Evolutionary conservation across 2,797 vertebrate species (phyloP), one percentile per base, ranked within the genome.

Genomic region (Varecia variegata): DNA sequence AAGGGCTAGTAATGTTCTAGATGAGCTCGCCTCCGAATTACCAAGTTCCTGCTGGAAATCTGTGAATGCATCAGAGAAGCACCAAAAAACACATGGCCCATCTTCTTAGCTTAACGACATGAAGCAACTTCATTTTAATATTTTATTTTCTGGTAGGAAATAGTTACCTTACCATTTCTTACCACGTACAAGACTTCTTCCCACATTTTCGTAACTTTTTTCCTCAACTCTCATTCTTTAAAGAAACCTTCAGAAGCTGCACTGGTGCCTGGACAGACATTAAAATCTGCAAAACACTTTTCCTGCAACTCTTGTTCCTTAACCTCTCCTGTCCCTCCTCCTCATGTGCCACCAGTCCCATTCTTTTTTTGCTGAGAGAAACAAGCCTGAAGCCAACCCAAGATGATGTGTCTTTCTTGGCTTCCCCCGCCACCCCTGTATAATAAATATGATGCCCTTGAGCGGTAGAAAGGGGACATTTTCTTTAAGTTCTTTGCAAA

Each of bases 21-120:
- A 56, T 2, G 5, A 10, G 35, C 80, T 60, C 14, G 52, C 52
- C 77, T 80, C 85, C 5, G 0, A 65, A 7, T 81, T 32, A 25
- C 88, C 14, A 5, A 83, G 94, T 94, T 94, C 94, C 96, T 92
- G 82, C 83, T 84, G 30, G 7, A 93, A 88, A 83, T 38, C 91
- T 70, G 30, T 50, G 12, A 76, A 20, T 0, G 1, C 27, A 17
- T 86, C 65, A 20, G 43, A 62, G 77, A 54, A 52, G 71, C 5
- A 13, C 52, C 13, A 0, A 9, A 3, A 71, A 38, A 56, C 38
- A 2, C 12, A 54, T 27, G 21, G 1, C 35, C 25, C 9, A 30
- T 30, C 25, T 14, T 50, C 71, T 54, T 30, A 62, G 68, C 21
- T 58, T 60, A 32, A 60, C 30, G n/a, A 8, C 15, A 52, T 1